phyloP scores from a whole-genome alignment of 2,888 invertebrate species.

The Cephonodes hylas region DNA sequence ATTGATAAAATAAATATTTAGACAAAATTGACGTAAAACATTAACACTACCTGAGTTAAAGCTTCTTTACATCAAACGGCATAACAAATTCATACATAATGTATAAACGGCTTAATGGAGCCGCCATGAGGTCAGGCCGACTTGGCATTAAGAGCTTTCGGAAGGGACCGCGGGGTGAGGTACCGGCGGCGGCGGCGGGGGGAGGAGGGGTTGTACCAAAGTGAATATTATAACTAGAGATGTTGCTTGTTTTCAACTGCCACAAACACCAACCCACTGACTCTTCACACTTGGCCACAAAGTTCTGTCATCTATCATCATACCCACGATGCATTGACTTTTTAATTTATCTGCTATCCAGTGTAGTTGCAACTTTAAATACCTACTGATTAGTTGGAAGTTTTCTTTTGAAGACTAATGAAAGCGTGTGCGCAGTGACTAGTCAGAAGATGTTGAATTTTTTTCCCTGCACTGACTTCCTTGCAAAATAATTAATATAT shows the following conservation, averaged over 20 bases:
- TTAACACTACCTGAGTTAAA: conserved; percentile 73
- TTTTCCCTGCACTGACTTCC: too few species aligned
- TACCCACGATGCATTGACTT: too few species aligned
- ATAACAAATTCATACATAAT: conserved; percentile 81
- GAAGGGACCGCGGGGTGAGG: conserved; percentile 51
- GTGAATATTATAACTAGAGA: conserved; percentile 78
- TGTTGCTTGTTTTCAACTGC: conserved; percentile 39
- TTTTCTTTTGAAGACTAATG: too few species aligned
- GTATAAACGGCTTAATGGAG: conserved; percentile 81
- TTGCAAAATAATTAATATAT: too few species aligned
- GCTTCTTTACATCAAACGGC: conserved; percentile 81
- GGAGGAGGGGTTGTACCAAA: conserved; percentile 47
- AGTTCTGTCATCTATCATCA: not conserved
- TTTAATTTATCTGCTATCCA: too few species aligned
- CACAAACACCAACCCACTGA: conserved; percentile 17
- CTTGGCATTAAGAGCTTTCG: conserved; percentile 79
- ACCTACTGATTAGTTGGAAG: too few species aligned
- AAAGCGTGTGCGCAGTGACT: too few species aligned
- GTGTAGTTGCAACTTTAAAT: too few species aligned
- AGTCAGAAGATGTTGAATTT: too few species aligned
- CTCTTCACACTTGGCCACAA: conserved; percentile 9
- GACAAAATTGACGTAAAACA: conserved; percentile 60
- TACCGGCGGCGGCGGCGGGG: conserved; percentile 17
- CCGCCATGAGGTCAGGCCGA: conserved; percentile 77
- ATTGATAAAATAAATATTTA: conserved; percentile 30